Base-by-base conservation (phyloP, 2,113 vertebrate species). In the Corydoras maculifer region DNA sequence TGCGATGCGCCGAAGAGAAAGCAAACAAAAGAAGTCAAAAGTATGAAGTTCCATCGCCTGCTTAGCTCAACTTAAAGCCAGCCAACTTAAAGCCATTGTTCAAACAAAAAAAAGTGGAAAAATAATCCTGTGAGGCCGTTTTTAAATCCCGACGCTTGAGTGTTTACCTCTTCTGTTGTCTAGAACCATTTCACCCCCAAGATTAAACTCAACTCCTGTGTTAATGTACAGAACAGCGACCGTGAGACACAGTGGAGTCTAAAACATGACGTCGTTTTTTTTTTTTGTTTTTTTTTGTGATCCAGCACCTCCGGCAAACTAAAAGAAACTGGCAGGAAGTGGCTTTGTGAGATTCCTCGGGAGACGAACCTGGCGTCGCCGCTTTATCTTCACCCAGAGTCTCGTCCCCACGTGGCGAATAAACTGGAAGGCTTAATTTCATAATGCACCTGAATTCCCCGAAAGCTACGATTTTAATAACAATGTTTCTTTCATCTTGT, bases 381-480 rank as follows among this genome's bases (percentile, higher is more conserved):
- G 83, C 84, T 86, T 87, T 87, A 88, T 88, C 86, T 64, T 58
- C 59, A 14, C 80, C 78, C 77, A 75, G 82, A 82, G 80, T 84
- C 64, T 48, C 59, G 64, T 68, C 77, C 77, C 80, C 66, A 51
- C 75, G 79, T 83, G 78, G 82, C 51, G n/a, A 57, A 43, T 49
- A 57, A 76, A 84, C 83, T 73, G 67, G 69, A 84, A 82, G 86
- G 83, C 86, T 85, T 62, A 82, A 78, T 81, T 79, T 80, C 58
- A 15, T 75, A 78, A 82, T 83, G 78, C 85, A 86, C 75, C 78
- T 70, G 77, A 85, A 81, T 75, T 89, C 86, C 85, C 82, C 83
- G 85, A 89, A 92, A 91, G 91, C 90, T 88, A 88, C 89, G 60
- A 77, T 78, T 79, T 78, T 78, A 75, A 74, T 79, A 81, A 81